Conservation (phyloP, 2,888 invertebrate genomes). For the Nomada fucata region DNA sequence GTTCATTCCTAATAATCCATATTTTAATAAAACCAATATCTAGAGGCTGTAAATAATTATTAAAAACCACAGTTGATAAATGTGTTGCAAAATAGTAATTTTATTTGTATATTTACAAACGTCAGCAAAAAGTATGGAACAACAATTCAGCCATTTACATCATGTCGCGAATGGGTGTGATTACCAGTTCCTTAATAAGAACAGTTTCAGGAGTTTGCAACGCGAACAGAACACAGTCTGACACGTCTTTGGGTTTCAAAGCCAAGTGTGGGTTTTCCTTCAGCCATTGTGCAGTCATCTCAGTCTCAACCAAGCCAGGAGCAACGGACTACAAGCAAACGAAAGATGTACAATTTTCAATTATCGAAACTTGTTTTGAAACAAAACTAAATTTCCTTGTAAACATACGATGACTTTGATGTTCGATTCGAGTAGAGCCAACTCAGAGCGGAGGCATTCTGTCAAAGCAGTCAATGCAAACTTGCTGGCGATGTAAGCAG, state of each 20-base stretch:
- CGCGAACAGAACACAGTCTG: slow-evolving; percentile 81
- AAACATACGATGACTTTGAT: slow-evolving; percentile 79
- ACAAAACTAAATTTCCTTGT: background rate
- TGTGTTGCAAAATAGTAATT: slow-evolving; percentile 40
- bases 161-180: slow-evolving; percentile 66
- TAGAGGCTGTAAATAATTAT: background rate
- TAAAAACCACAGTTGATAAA: background rate
- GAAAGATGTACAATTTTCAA: background rate
- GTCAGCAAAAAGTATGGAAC: background rate
- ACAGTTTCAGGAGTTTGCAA: slow-evolving; percentile 78
- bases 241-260: slow-evolving; percentile 82
- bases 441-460: slow-evolving; percentile 83
- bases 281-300: slow-evolving; percentile 81
- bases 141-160: slow-evolving; percentile 2
- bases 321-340: slow-evolving; percentile 85
- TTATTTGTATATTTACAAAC: slow-evolving; percentile 33
- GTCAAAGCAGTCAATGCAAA: slow-evolving; percentile 84
- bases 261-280: slow-evolving; percentile 70
- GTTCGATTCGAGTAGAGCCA: slow-evolving; percentile 78
- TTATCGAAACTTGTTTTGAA: background rate
- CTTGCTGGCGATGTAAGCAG: slow-evolving; percentile 84
- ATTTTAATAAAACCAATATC: background rate
- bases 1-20: background rate
- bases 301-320: slow-evolving; percentile 87
- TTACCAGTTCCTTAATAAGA: slow-evolving; percentile 67